Evolutionary conservation across 2,113 vertebrate genomes (phyloP).

Genomic region (Spilogale gracilis): DNA sequence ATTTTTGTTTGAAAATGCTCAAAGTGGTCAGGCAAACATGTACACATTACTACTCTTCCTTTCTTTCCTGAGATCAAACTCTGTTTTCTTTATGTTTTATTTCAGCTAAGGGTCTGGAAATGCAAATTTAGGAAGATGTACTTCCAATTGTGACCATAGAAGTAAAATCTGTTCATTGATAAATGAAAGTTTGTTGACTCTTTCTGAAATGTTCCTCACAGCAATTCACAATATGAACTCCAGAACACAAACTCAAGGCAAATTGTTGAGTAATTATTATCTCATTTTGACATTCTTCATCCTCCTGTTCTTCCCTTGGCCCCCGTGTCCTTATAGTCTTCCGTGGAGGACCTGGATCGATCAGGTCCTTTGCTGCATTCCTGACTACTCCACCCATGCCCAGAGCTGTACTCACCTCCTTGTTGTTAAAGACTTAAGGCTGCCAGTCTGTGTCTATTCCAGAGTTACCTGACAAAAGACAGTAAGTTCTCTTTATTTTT

Average conservation of each 20-base stretch:
- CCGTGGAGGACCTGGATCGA: background rate
- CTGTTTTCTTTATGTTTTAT: background rate
- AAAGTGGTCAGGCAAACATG: background rate
- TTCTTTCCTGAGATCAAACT: background rate
- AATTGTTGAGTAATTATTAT: background rate
- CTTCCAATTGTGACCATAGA: background rate
- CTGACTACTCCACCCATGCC: background rate
- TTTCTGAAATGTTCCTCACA: background rate
- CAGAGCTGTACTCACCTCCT: background rate
- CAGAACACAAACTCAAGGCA: background rate
- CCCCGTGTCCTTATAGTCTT: accelerated
- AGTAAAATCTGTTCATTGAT: background rate
- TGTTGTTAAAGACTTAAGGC: background rate
- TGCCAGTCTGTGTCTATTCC: background rate
- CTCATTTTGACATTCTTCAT: background rate
- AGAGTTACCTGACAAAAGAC: background rate
- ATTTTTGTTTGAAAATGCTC: background rate
- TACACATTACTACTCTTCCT: background rate
- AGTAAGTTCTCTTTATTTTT: too few species aligned
- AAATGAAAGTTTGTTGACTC: background rate
- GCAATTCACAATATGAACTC: background rate
- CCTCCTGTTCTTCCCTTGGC: background rate
- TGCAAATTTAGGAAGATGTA: background rate
- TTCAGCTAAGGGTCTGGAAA: background rate
- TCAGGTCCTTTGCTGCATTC: background rate